Percentiles rank a stretch among this genome's conserved stretches.
These are phyloP conservation scores for Papilio demoleus DNA, from an alignment of 2,888 invertebrate species.

Conservation along the genomic window DNA sequence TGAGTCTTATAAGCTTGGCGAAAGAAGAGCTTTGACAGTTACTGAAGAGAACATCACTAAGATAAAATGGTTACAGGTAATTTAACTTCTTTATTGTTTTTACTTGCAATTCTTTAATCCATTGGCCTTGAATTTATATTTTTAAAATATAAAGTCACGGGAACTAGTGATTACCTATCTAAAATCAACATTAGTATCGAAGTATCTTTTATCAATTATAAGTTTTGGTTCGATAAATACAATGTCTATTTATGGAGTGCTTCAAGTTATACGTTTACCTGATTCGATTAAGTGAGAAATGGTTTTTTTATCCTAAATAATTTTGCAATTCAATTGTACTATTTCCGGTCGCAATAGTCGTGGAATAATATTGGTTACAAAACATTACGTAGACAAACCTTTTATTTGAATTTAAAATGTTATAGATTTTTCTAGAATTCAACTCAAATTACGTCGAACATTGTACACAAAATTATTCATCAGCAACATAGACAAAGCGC, in stretches of 20 bases:
- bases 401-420: conserved; percentile 10
- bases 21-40: conserved; percentile 86
- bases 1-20: conserved; percentile 86
- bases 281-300: neutral
- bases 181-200: neutral
- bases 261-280: neutral
- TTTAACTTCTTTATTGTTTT: conserved; percentile 13
- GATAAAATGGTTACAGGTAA: conserved; percentile 83
- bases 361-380: neutral
- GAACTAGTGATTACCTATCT: neutral
- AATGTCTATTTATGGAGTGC: neutral
- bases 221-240: neutral
- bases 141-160: neutral
- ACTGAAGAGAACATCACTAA: conserved; percentile 90
- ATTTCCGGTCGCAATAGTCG: conserved; percentile 6
- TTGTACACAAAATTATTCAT: neutral
- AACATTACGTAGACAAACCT: neutral
- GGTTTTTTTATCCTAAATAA: neutral
- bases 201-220: neutral
- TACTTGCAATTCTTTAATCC: neutral
- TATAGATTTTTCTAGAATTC: neutral
- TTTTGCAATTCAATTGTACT: conserved; percentile 25
- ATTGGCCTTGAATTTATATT: neutral
- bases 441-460: neutral
- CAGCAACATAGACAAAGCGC: too few species aligned